Evolutionary conservation across 2,797 vertebrate species (phyloP), one percentile per base, ranked within the genome.

Genomic region (Trematomus bernacchii): DNA sequence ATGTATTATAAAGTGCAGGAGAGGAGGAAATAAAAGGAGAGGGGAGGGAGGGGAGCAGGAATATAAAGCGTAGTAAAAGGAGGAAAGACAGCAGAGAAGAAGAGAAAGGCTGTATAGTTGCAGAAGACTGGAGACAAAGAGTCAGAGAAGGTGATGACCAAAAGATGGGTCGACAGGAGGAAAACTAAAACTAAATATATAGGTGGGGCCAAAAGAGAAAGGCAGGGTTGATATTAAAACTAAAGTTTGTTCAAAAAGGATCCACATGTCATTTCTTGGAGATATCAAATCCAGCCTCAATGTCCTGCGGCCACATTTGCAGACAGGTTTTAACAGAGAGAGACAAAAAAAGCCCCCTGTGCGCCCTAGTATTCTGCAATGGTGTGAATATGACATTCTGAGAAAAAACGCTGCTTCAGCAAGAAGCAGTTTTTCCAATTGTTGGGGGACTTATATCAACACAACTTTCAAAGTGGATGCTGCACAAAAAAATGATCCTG

Each of bases 1-100:
- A 84, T 85, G 71, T 76, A 72, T 84, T 74, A 77, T 80, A 55
- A 82, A 83, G 80, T 64, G 71, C 57, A 73, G 64, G 69, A 73
- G 62, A 77, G 60, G n/a, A 73, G 63, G 77, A 64, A 79, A 83
- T 80, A 77, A 76, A 80, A 50, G 42, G 76, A 50, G 61, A 63
- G 63, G 3, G 66, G 79, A 63, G n/a, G 54, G 51, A 83, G 52
- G 83, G 73, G 73, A 63, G 66, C 42, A 66, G 79, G 70, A 71
- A 80, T 62, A 69, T 4, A 2, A 72, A 59, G 75, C n/a, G 3
- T 61, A 74, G 72, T 66, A 76, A 9, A 66, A 67, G 65, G 59
- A 60, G 53, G 66, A 58, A 66, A 82, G 77, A 83, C 66, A 84
- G 82, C 85, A 66, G 66, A 40, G 75, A 74, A 58, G 47, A 52